phyloP scores from a whole-genome alignment of 1,140 invertebrate genomes.

The Formica exsecta region DNA sequence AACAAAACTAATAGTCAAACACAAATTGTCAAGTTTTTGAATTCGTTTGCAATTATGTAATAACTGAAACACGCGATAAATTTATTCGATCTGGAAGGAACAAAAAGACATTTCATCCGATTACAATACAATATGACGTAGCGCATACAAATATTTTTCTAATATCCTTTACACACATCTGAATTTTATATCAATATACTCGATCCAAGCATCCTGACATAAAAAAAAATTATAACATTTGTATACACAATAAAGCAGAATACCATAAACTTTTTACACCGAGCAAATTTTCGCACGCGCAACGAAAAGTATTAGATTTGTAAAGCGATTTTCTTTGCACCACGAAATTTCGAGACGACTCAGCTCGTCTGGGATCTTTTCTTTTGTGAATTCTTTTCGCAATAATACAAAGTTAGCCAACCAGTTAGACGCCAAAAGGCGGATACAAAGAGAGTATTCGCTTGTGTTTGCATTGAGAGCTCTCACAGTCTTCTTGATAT shows the following conservation, averaged over 20 bases:
- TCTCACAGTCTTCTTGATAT: background rate
- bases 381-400: conserved; percentile 31
- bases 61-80: background rate
- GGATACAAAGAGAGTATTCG: conserved; percentile 6
- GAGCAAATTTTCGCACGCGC: conserved; percentile 13
- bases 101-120: background rate
- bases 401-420: conserved; percentile 31
- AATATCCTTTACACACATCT: too few relatives aligned
- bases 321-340: conserved; percentile 23
- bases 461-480: background rate
- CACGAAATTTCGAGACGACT: conserved; percentile 33
- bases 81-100: background rate
- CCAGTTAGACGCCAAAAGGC: conserved; percentile 24
- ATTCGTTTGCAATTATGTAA: background rate
- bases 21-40: background rate
- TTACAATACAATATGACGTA: background rate
- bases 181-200: background rate
- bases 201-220: background rate
- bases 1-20: conserved; percentile 30
- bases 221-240: background rate
- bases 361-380: conserved; percentile 7
- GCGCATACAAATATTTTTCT: conserved; percentile 1
- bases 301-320: conserved; percentile 24
- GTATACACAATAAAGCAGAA: background rate
- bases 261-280: background rate